These are phyloP conservation scores for Valencia hispanica DNA, from an alignment of 2,797 vertebrate genomes.

Conservation along the genomic window DNA sequence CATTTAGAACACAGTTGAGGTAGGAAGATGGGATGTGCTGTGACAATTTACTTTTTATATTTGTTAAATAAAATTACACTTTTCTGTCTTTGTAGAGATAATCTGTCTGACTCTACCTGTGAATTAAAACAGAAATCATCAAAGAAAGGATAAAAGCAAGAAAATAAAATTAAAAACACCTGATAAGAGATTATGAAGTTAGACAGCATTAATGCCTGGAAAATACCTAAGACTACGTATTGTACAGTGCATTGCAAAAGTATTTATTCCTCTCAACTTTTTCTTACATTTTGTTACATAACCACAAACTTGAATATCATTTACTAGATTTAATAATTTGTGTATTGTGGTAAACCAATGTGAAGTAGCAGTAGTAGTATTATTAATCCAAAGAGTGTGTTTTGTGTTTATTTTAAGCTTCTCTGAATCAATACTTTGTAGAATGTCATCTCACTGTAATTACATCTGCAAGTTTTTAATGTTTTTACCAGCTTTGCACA, in stretches of 20 bases:
- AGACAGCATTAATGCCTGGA: neutral
- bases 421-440: neutral
- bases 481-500: neutral
- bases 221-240: neutral
- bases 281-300: neutral
- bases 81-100: neutral
- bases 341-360: neutral
- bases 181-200: neutral
- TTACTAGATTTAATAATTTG: neutral
- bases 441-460: neutral
- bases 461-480: neutral
- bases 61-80: neutral
- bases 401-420: neutral
- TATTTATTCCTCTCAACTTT: neutral
- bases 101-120: neutral
- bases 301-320: neutral
- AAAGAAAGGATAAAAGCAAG: neutral
- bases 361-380: neutral
- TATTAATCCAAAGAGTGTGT: neutral
- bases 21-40: slow-evolving; percentile 1
- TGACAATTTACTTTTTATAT: neutral
- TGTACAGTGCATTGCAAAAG: neutral
- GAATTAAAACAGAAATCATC: neutral
- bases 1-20: neutral
- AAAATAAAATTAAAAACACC: neutral